These are phyloP conservation scores for Drosophila bocqueti DNA, from an alignment of 1,140 invertebrate genomes.

Conservation along the genomic window DNA sequence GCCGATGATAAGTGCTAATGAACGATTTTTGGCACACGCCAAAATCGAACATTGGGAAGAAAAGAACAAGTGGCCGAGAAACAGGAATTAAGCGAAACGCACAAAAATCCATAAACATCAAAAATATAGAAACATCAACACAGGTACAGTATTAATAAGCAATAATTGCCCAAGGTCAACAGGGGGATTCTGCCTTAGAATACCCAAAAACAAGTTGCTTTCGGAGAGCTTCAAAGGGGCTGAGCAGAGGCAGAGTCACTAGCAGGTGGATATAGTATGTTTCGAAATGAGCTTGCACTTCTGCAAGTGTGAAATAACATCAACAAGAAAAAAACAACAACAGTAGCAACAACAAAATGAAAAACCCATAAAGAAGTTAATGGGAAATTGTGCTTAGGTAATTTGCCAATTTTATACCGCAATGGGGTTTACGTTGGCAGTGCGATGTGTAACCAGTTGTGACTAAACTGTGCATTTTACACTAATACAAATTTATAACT, in stretches of 20 bases:
- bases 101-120: constrained; percentile 36
- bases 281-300: constrained; percentile 46
- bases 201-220: constrained; percentile 48
- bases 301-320: constrained; percentile 58
- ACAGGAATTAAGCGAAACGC: constrained; percentile 52
- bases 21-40: constrained; percentile 50
- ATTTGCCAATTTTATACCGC: constrained; percentile 34
- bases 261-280: constrained; percentile 23
- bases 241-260: not conserved
- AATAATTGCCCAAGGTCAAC: constrained; percentile 76
- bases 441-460: constrained; percentile 24
- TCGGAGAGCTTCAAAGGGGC: not conserved
- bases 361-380: constrained; percentile 48
- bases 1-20: constrained; percentile 22
- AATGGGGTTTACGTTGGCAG: constrained; percentile 27
- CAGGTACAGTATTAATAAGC: constrained; percentile 66
- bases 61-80: constrained; percentile 31
- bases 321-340: constrained; percentile 12
- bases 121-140: constrained; percentile 19
- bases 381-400: constrained; percentile 48
- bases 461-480: constrained; percentile 1
- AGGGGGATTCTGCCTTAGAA: constrained; percentile 61
- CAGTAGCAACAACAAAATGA: constrained; percentile 4
- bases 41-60: constrained; percentile 30
- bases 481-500: no score